Evolutionary conservation across 2,888 invertebrate species (phyloP), one percentile per base, ranked within the genome.

Genomic region (Caenorhabditis sinica): DNA sequence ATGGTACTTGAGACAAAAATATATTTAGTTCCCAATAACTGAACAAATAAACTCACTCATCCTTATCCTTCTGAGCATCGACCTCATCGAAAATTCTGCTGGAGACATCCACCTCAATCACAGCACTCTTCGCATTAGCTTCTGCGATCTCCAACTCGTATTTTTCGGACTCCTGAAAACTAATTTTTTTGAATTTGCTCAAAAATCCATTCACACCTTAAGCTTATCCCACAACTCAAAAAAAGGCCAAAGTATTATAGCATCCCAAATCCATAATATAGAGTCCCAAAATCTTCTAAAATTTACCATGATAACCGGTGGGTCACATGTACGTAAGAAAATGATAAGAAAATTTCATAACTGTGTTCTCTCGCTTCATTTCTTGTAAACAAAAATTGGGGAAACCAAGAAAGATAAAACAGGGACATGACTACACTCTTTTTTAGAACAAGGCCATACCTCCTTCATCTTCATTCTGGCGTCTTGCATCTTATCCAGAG

Each of bases 21-120:
- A n/a, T n/a, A n/a, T n/a, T n/a, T n/a, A n/a, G n/a, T n/a, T n/a
- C n/a, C n/a, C n/a, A n/a, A n/a, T n/a, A n/a, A n/a, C n/a, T n/a
- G n/a, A n/a, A n/a, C n/a, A n/a, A n/a, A n/a, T n/a, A 36, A n/a
- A 60, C 60, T 60, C 15, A 33, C 36, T 68, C 68, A 23, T 68
- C 51, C 45, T 20, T 68, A 28, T 68, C 68, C 11, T 53, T 51
- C 25, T 68, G 30, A 15, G 28, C 36, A 51, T 53, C 51, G 1
- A 68, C 68, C 23, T 68, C 68, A 23, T 33, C 68, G 30, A 68
- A 68, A 5, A 33, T n/a, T 28, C 36, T 51, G n/a, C 23, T 49
- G 2, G 13, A 17, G 17, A 68, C 49, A 20, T 68, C 23, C 8
- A 53, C 51, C 11, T 68, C 68, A 4, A 53, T 33, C 13, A 51